Evolutionary conservation across 1,140 invertebrate species (phyloP).

Genomic region (fruit fly (Drosophila melanogaster)): Release_6_plus_ISO1_MT NT_037436.4:2962001-2962500

Average conservation of each 20-base stretch:
- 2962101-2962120: slow-evolving; percentile 65
- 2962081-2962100: slow-evolving; percentile 36
- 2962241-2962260: not conserved
- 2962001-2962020: slow-evolving; percentile 60
- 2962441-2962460: slow-evolving; percentile 21
- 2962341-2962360: slow-evolving; percentile 59
- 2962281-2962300: slow-evolving; percentile 54
- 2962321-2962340: slow-evolving; percentile 53
- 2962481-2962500: slow-evolving; percentile 56
- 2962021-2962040: slow-evolving; percentile 42
- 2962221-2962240: slow-evolving; percentile 62
- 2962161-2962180: slow-evolving; percentile 51
- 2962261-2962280: not conserved
- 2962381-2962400: slow-evolving; percentile 46
- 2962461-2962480: slow-evolving; percentile 35
- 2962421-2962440: slow-evolving; percentile 53
- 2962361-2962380: slow-evolving; percentile 66
- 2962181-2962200: slow-evolving; percentile 48
- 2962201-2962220: slow-evolving; percentile 62
- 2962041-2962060: not conserved
- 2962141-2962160: slow-evolving; percentile 63
- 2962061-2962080: not conserved
- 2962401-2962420: slow-evolving; percentile 61
- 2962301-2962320: slow-evolving; percentile 25
- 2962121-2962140: slow-evolving; percentile 65